phyloP scores from a whole-genome alignment of 2,113 vertebrate species.

The Syngnathoides biaculeatus region DNA sequence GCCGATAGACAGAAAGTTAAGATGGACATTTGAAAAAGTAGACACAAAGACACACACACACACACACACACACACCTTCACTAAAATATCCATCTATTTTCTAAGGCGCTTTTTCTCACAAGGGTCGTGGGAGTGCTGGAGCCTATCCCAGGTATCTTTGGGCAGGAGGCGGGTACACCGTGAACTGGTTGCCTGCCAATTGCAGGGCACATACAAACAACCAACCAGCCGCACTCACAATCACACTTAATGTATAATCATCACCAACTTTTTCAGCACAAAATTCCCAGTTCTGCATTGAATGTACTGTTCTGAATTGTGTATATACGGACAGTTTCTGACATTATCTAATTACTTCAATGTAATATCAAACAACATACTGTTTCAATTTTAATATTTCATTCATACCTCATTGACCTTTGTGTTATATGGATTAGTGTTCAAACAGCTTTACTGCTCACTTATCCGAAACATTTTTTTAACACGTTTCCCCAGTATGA shows the following conservation, averaged over 20 bases:
- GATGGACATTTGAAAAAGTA: conserved; percentile 2
- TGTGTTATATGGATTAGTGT: not conserved
- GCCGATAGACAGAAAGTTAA: conserved; percentile 23
- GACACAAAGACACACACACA: conserved; percentile 33
- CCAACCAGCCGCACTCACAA: too few relatives aligned
- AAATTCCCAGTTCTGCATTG: not conserved
- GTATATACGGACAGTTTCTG: too few relatives aligned
- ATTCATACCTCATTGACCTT: not conserved
- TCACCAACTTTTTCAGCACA: not conserved
- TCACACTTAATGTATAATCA: too few relatives aligned
- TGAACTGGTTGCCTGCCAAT: too few relatives aligned
- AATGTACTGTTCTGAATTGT: too few relatives aligned
- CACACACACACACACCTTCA: conserved; percentile 1
- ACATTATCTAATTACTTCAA: not conserved
- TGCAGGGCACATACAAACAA: too few relatives aligned
- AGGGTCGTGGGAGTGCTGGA: too few relatives aligned
- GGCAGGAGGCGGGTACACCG: too few relatives aligned
- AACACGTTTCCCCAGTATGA: not conserved
- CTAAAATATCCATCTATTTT: too few relatives aligned
- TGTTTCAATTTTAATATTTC: not conserved
- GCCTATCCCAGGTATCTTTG: too few relatives aligned
- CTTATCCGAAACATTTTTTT: not conserved
- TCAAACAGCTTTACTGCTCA: not conserved
- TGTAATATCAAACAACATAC: too few relatives aligned
- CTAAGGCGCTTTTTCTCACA: too few relatives aligned